Evolutionary conservation across 2,888 invertebrate species (phyloP), one percentile per base, ranked within the genome.

Genomic region (Agrilus biguttatus): DNA sequence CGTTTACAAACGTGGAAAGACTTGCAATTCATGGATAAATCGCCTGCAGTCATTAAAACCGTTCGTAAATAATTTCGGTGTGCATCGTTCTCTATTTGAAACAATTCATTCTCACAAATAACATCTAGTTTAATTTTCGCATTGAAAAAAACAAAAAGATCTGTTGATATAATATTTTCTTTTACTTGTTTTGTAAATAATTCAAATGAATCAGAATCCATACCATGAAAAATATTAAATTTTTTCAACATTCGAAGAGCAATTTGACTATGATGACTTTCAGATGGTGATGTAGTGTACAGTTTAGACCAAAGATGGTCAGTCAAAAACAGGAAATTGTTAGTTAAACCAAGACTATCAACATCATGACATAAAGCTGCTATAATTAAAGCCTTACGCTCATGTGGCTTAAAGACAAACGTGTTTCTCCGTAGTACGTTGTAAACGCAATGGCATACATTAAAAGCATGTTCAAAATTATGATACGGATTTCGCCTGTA

Each of bases 381-480:
- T 34, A 77, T 55, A 62, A 78, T 66, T 28, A 79, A 60, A 0
- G 70, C 71, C 45, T 70, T 66, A 2, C 66, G 65, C 76, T 76
- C 75, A 42, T 63, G 48, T 45, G 61, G 59, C 48, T 68, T 66
- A 50, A 75, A 74, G 45, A 61, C 55, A 2, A 67, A 69, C 6
- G 49, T 43, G 50, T 77, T 75, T 43, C 66, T 67, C 17, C 52
- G 54, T 14, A 77, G 55, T 32, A 78, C 71, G 46, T 74, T 59
- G 49, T 65, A 77, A 72, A 77, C 71, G 37, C 75, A 75, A 55
- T 79, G 78, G 0, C 72, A 69, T 41, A 77, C 77, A 42, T 70
- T 71, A 57, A 78, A 77, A 1, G 75, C 78, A 50, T 79, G 78
- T 41, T 75, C 73, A 2, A 74, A 73, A 56, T 77, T 77, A 51